These are phyloP conservation scores for Valencia hispanica DNA, from an alignment of 2,797 vertebrate species.

Conservation along the genomic window DNA sequence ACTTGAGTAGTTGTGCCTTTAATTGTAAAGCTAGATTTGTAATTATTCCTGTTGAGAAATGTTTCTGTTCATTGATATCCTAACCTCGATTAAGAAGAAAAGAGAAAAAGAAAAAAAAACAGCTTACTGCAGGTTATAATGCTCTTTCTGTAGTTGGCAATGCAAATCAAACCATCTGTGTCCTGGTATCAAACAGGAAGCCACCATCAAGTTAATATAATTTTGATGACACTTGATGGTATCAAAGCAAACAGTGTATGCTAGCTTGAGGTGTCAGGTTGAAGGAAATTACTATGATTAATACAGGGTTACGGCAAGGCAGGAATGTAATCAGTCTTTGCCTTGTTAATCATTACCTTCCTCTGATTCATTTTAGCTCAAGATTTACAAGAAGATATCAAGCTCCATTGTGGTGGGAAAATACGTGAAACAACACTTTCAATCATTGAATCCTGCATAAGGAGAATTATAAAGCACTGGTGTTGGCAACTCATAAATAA, in stretches of 20 bases:
- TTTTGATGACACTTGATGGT: conserved; percentile 62
- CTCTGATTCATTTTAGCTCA: conserved; percentile 70
- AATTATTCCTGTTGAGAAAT: conserved; percentile 16
- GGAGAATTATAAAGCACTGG: conserved; percentile 19
- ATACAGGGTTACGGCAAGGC: conserved; percentile 62
- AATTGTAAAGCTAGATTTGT: conserved; percentile 25
- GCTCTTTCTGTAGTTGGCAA: conserved; percentile 13
- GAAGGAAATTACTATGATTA: conserved; percentile 74
- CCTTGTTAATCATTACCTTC: conserved; percentile 70
- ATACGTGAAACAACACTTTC: conserved; percentile 52
- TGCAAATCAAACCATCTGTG: conserved; percentile 16
- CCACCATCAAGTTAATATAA: conserved; percentile 50
- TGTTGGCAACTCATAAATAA: conserved; percentile 6
- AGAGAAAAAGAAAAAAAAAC: too few species aligned
- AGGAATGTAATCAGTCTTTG: conserved; percentile 66
- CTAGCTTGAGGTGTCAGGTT: conserved; percentile 65
- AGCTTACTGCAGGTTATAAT: conserved; percentile 15
- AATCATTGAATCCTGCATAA: conserved; percentile 30
- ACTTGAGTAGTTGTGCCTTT: neutral
- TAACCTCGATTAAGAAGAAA: conserved; percentile 9
- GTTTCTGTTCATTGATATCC: conserved; percentile 20
- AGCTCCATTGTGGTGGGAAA: conserved; percentile 49
- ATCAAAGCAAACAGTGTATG: conserved; percentile 55
- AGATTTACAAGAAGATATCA: conserved; percentile 70
- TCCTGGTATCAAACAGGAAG: conserved; percentile 54